Base-by-base conservation (phyloP, 2,797 vertebrate genomes). In the Parotocinclus haroldoi region DNA sequence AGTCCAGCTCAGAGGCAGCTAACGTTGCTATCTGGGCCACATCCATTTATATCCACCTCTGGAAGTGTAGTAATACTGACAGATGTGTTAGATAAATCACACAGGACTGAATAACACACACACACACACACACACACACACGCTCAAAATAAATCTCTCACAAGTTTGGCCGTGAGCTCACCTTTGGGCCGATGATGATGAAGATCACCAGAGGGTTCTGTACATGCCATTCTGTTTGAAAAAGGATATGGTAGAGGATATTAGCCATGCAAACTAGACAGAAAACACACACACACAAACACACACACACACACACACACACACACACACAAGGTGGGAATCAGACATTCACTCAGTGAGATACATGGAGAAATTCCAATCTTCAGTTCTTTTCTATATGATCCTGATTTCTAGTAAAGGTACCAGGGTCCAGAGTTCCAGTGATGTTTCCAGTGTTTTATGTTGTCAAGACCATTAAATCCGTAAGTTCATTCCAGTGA, bases 141-240 rank as follows among this genome's bases (percentile, higher is more conserved):
- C 12, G n/a, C 13, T 42, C 9, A 58, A 27, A 1, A 27, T 13
- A 9, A 3, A 3, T 40, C 42, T 12, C 17, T 27, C 13, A 68
- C 52, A 66, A 10, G 38, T 39, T 27, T 14, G 50, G 50, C 18
- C 46, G 45, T 58, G 9, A 9, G 80, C 93, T 91, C 81, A 98
- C 96, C 79, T 89, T 90, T 1, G 95, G 95, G 16, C 96, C 96
- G 13, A 97, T 91, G 44, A 98, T 94, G 65, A 92, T 79, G 80
- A 99, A 78, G 42, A 92, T 81, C 63, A 94, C 90, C 6, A 49
- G 78, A 3, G 91, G 89, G 58, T 96, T 89, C 56, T 89, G 85
- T 53, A 72, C 74, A 66, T 98, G 95, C 96, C 96, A 98, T 3
- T 91, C 96, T 99, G 80, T 76, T 86, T 89, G 16, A 85, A 12